A percentile compares a stretch with the other conserved stretches of the same genome.
These are phyloP conservation scores for Neolamprologus ventralis DNA, from an alignment of 2,113 vertebrate species.

Conservation along the genomic window DNA sequence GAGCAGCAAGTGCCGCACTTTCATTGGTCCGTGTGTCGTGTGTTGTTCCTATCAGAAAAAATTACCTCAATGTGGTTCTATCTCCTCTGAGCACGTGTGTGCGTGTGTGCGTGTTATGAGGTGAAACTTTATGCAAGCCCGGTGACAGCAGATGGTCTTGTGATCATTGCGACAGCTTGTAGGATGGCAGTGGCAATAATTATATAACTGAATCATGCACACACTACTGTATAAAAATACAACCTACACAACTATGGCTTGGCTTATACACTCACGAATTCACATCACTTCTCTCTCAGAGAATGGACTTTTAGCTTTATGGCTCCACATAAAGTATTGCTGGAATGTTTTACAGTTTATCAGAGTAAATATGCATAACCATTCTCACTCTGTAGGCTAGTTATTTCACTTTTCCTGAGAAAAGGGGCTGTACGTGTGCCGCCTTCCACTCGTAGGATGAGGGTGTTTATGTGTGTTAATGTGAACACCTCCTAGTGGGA, in stretches of 20 bases:
- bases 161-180: slow-evolving; percentile 27
- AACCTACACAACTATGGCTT: slow-evolving; percentile 46
- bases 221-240: slow-evolving; percentile 35
- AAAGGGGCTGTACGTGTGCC: slow-evolving; percentile 14
- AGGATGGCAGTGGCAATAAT: slow-evolving; percentile 38
- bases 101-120: neutral
- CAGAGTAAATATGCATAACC: neutral
- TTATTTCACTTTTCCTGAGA: slow-evolving; percentile 56
- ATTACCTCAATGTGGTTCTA: neutral
- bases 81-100: neutral
- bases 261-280: slow-evolving; percentile 19
- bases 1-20: neutral
- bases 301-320: slow-evolving; percentile 18
- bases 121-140: slow-evolving; percentile 14
- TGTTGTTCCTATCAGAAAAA: neutral
- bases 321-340: slow-evolving; percentile 45
- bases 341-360: slow-evolving; percentile 34
- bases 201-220: slow-evolving; percentile 26
- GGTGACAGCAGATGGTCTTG: slow-evolving; percentile 39
- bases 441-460: neutral
- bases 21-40: neutral
- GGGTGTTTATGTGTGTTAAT: neutral
- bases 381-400: neutral
- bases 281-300: neutral
- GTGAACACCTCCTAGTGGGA: neutral